Conservation (phyloP, 2,797 vertebrate genomes). For the Tangara arthus region DNA sequence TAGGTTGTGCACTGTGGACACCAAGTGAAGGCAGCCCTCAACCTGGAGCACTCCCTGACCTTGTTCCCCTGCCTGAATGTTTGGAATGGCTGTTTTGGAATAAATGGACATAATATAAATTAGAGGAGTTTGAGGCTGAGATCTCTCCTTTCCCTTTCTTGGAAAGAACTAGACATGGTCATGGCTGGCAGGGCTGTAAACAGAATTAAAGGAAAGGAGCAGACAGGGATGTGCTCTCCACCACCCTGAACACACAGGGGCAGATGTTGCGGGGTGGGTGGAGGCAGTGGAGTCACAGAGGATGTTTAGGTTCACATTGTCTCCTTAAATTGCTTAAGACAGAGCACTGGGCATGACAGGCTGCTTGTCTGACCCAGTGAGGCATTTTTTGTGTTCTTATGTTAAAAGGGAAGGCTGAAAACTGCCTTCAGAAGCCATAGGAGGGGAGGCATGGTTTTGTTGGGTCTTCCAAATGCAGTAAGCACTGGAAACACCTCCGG, state of each 20-base stretch:
- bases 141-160: not conserved
- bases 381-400: not conserved
- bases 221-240: not conserved
- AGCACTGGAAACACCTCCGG: not conserved
- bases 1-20: not conserved
- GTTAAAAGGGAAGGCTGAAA: not conserved
- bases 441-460: not conserved
- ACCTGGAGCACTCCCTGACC: not conserved
- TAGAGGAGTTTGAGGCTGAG: not conserved
- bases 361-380: rapidly evolving
- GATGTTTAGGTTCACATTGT: not conserved
- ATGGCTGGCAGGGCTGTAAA: not conserved
- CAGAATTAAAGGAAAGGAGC: not conserved
- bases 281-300: not conserved
- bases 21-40: not conserved
- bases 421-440: not conserved
- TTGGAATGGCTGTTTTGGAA: not conserved
- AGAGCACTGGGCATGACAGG: not conserved
- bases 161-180: not conserved
- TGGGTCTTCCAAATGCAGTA: not conserved
- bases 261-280: not conserved
- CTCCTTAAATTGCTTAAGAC: not conserved
- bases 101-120: not conserved
- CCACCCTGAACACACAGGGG: not conserved
- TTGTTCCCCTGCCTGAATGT: not conserved